Base-by-base conservation (phyloP, 2,888 invertebrate genomes). In the Panorpa germanica region DNA sequence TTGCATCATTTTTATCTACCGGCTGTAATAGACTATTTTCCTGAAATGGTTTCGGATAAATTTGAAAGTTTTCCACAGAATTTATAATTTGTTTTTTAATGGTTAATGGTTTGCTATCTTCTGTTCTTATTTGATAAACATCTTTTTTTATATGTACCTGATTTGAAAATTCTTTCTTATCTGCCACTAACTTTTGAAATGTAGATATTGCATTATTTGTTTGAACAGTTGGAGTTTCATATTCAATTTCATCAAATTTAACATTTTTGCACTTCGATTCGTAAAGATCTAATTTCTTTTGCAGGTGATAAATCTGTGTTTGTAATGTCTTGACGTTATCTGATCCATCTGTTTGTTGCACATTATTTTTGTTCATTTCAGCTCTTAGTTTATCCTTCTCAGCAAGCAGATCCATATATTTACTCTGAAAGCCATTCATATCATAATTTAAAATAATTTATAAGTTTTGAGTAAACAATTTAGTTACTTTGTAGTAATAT, bases 51-150 rank as follows among this genome's bases (percentile, higher is more conserved):
- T 53, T 49, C 7, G 47, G 52, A 22, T 47, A 46, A 34, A 53
- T 54, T 54, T 55, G 55, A 53, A 55, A 55, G 46, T 53, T 54
- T 53, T 55, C 55, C 49, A 54, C 54, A 45, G 54, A 54, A 44
- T 53, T 50, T 47, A 54, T 37, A 39, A 52, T 52, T 39, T 25
- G 28, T 19, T 25, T 25, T 40, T 40, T 30, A 45, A 41, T 11
- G 52, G 38, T 33, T 47, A 44, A 25, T 43, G 36, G 33, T 48
- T 46, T 30, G 46, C 41, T 37, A 48, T 45, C 14, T 39, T 40
- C 28, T 50, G 37, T 33, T 45, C n/a, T n/a, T n/a, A n/a, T n/a
- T n/a, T 18, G 23, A 17, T 23, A 29, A 23, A 5, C 16, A 9
- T 24, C 7, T 13, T 24, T 24, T n/a, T 11, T 18, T 18, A 14